Evolutionary conservation across 2,888 invertebrate species (phyloP).

Genomic region (Cheilosia scutellata): DNA sequence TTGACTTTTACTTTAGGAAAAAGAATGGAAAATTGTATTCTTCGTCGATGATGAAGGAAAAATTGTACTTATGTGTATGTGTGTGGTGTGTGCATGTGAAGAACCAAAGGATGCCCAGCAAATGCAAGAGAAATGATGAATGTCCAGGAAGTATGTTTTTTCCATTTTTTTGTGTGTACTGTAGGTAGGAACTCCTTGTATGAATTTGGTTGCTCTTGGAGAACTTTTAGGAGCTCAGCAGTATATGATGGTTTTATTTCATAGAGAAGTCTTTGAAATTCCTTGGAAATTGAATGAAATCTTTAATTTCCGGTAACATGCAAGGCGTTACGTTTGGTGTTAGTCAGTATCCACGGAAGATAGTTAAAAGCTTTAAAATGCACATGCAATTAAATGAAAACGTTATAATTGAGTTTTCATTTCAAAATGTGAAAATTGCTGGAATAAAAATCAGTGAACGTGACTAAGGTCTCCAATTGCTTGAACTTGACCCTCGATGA

Average conservation of each 20-base stretch:
- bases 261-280: background rate
- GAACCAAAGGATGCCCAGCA: constrained; percentile 13
- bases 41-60: background rate
- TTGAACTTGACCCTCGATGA: no score
- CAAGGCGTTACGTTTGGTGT: no score
- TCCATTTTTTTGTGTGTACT: background rate
- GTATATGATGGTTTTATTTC: background rate
- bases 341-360: no score
- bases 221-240: background rate
- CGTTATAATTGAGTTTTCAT: no score
- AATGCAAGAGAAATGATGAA: constrained; percentile 43
- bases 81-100: background rate
- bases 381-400: no score
- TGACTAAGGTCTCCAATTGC: no score
- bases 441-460: no score
- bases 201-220: background rate
- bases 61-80: background rate
- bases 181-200: background rate
- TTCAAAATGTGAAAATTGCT: no score
- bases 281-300: constrained; percentile 24
- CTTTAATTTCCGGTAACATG: constrained; percentile 59
- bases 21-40: constrained; percentile 37
- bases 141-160: constrained; percentile 31
- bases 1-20: constrained; percentile 43
- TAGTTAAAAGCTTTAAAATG: no score